Evolutionary conservation across 23 tunicate species (phyloP).

Genomic region (Pegea sp.): DNA sequence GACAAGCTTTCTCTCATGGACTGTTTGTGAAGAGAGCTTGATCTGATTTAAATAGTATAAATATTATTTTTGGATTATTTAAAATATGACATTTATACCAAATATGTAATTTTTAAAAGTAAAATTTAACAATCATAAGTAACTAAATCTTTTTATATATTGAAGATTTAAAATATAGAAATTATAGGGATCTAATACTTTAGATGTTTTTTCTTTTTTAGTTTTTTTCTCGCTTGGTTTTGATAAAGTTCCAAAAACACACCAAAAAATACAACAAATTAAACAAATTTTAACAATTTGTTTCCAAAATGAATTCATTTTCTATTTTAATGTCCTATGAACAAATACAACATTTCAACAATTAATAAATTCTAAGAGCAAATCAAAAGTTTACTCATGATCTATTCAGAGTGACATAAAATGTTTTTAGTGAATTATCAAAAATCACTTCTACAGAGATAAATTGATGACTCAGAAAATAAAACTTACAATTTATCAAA

Average conservation of each 20-base stretch:
- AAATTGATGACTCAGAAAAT: too few relatives aligned
- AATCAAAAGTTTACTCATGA: too few relatives aligned
- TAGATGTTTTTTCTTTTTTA: slow-evolving; percentile 28
- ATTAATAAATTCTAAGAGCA: too few relatives aligned
- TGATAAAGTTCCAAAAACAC: slow-evolving; percentile 37
- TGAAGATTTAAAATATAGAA: background rate
- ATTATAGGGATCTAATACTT: background rate
- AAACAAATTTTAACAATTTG: background rate
- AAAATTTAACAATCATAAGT: background rate
- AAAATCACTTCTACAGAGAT: too few relatives aligned
- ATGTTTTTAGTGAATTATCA: too few relatives aligned
- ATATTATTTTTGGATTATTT: background rate
- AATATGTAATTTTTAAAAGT: too few relatives aligned
- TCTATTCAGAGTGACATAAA: too few relatives aligned
- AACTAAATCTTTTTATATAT: background rate
- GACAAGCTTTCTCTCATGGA: slow-evolving; percentile 30
- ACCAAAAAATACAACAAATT: slow-evolving; percentile 5
- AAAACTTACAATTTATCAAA: too few relatives aligned
- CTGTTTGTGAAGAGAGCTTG: slow-evolving; percentile 28
- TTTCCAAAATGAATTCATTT: background rate
- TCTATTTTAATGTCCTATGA: too few relatives aligned
- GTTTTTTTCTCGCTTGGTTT: slow-evolving; percentile 27
- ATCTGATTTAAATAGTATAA: slow-evolving; percentile 5
- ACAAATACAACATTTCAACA: too few relatives aligned
- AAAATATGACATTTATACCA: background rate